phyloP scores from a whole-genome alignment of 2,888 invertebrate genomes.

The Acrocera orbiculus region DNA sequence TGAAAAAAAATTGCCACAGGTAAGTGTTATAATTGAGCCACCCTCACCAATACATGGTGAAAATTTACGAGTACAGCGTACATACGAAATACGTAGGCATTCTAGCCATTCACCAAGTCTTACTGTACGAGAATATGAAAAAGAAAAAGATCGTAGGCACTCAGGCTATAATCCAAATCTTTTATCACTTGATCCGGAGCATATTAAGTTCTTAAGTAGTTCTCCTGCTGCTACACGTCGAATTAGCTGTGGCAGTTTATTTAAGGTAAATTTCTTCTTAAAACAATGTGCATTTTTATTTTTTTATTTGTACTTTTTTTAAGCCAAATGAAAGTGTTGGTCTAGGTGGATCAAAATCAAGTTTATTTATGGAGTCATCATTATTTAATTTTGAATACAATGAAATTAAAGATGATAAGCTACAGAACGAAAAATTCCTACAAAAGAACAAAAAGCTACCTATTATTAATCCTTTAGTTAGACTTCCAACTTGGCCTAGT shows the following conservation, averaged over 20 bases:
- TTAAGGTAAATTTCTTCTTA: conserved; percentile 40
- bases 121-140: conserved; percentile 33
- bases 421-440: too few species aligned
- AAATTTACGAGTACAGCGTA: conserved; percentile 32
- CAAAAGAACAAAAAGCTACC: too few species aligned
- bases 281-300: neutral
- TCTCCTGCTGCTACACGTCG: conserved; percentile 74
- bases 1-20: conserved; percentile 39
- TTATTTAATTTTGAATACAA: conserved; percentile 27
- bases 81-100: conserved; percentile 30
- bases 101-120: conserved; percentile 31
- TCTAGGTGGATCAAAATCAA: conserved; percentile 40
- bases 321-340: conserved; percentile 32
- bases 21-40: conserved; percentile 56
- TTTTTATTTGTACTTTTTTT: conserved; percentile 9
- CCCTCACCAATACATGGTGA: conserved; percentile 54
- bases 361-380: conserved; percentile 32
- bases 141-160: conserved; percentile 30
- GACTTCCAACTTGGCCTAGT: conserved; percentile 77
- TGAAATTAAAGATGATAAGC: conserved; percentile 27
- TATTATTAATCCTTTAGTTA: conserved; percentile 77
- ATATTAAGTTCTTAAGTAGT: conserved; percentile 46
- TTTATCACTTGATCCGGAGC: conserved; percentile 43
- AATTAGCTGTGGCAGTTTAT: conserved; percentile 79
- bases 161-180: conserved; percentile 41